phyloP scores from a whole-genome alignment of 2,888 invertebrate genomes.

The Tuta absoluta region DNA sequence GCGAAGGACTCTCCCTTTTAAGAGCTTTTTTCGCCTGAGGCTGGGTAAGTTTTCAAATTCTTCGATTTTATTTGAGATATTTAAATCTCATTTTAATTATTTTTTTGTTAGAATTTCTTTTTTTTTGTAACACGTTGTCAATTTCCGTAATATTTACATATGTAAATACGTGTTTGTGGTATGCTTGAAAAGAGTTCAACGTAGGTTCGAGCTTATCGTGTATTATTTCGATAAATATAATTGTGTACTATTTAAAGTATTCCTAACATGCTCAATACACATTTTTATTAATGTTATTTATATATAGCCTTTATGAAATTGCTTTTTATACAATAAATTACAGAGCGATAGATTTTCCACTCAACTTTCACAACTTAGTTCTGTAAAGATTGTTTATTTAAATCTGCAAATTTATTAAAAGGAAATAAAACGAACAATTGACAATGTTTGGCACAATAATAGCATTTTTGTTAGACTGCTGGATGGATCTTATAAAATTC shows the following conservation, averaged over 20 bases:
- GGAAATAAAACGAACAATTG: background rate
- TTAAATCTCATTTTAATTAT: background rate
- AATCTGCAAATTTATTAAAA: background rate
- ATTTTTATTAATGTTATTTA: background rate
- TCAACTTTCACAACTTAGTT: background rate
- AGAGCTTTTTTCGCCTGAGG: constrained; percentile 52
- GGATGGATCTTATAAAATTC: too few species aligned
- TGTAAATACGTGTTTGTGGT: too few species aligned
- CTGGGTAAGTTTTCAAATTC: constrained; percentile 61
- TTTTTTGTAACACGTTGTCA: background rate
- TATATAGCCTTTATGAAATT: background rate
- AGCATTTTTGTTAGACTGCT: too few species aligned
- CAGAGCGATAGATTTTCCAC: background rate
- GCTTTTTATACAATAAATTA: background rate
- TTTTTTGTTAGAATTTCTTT: background rate
- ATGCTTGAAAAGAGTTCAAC: too few species aligned
- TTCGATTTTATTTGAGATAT: constrained; percentile 17
- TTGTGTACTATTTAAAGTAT: too few species aligned
- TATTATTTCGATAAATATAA: too few species aligned
- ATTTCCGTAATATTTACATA: background rate
- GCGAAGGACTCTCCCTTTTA: constrained; percentile 53
- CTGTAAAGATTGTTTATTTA: background rate
- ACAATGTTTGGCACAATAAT: background rate
- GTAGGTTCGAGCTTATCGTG: too few species aligned
- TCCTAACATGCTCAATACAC: too few species aligned